Evolutionary conservation across 2,797 vertebrate genomes (phyloP).

Genomic region (Champsocephalus esox): DNA sequence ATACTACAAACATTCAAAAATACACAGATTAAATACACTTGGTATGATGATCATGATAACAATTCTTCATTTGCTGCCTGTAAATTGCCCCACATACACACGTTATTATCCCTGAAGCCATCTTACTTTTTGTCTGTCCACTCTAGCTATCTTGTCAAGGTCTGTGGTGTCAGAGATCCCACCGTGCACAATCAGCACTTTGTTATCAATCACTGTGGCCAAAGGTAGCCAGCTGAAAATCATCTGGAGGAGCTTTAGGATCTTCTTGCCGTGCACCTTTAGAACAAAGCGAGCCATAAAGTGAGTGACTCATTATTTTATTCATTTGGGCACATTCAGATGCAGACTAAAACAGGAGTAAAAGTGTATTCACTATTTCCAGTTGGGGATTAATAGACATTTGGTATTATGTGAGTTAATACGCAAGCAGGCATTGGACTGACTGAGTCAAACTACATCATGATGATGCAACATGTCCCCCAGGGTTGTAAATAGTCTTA

Average conservation of each 20-base stretch:
- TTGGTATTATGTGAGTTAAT: too few species aligned
- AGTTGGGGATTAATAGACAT: too few species aligned
- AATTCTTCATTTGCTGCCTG: background rate
- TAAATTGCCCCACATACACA: background rate
- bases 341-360: too few species aligned
- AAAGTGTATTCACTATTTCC: too few species aligned
- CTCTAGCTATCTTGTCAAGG: constrained; percentile 84
- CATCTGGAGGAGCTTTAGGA: constrained; percentile 90
- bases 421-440: too few species aligned
- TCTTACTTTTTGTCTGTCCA: constrained; percentile 91
- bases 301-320: too few species aligned
- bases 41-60: too few species aligned
- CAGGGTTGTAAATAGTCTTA: too few species aligned
- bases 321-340: background rate
- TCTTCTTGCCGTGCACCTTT: constrained; percentile 91
- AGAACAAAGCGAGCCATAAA: constrained; percentile 2
- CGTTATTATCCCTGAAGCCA: background rate
- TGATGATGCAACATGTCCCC: too few species aligned
- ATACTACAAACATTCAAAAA: constrained; percentile 80
- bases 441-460: too few species aligned
- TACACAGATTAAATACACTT: background rate
- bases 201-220: constrained; percentile 91
- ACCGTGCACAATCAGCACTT: constrained; percentile 92
- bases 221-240: constrained; percentile 95
- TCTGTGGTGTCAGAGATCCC: constrained; percentile 93